These are phyloP conservation scores for Cephus pygmeus DNA, from an alignment of 2,888 invertebrate species.

Conservation along the genomic window DNA sequence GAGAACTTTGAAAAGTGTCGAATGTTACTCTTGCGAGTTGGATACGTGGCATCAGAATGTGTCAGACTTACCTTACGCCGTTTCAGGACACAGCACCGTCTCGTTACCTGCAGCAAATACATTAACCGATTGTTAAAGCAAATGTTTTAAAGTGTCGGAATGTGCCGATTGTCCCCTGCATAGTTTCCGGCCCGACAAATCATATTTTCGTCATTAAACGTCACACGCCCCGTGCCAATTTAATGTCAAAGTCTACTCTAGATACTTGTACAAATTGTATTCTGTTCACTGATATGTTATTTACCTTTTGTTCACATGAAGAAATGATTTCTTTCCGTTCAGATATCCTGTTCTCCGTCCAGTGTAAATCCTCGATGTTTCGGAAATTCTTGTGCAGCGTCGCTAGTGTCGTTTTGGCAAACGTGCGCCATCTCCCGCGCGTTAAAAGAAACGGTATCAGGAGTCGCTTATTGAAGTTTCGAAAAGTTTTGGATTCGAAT, in stretches of 20 bases:
- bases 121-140: constrained; percentile 12
- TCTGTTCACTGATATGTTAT: background rate
- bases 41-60: constrained; percentile 72
- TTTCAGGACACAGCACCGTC: constrained; percentile 71
- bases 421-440: background rate
- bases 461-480: constrained; percentile 43
- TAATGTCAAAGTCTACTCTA: background rate
- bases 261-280: background rate
- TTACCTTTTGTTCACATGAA: background rate
- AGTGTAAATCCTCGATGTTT: background rate
- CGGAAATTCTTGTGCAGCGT: background rate
- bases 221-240: background rate
- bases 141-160: background rate
- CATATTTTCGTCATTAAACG: background rate
- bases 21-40: constrained; percentile 75
- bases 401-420: background rate
- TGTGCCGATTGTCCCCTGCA: background rate
- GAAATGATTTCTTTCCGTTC: background rate
- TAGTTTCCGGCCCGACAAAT: background rate
- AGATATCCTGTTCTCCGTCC: background rate
- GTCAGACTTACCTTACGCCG: constrained; percentile 71
- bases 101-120: constrained; percentile 66
- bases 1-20: constrained; percentile 74
- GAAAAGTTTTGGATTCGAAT: constrained; percentile 51
- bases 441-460: background rate